Conservation (phyloP, 2,888 invertebrate genomes). For the Osmoderma eremita region DNA sequence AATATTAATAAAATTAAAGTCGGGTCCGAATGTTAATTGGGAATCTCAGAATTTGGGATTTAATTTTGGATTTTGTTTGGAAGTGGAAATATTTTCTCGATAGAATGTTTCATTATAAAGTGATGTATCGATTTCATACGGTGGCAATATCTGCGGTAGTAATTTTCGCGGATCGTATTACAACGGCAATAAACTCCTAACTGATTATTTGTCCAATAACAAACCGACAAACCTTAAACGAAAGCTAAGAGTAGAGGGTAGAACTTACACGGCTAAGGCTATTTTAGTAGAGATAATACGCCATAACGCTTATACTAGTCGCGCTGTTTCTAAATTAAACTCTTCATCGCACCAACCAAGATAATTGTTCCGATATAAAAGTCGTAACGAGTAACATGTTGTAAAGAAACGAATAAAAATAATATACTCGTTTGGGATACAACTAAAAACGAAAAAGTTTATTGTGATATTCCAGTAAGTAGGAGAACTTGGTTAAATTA, state of each 20-base stretch:
- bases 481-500: too few relatives aligned
- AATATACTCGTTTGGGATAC: too few relatives aligned
- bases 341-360: neutral
- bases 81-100: neutral
- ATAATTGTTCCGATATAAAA: neutral
- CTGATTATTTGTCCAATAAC: slow-evolving; percentile 2
- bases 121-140: neutral
- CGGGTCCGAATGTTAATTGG: neutral
- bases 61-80: neutral
- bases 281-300: slow-evolving; percentile 6
- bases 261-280: neutral
- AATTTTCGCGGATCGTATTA: neutral
- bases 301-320: neutral
- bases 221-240: neutral
- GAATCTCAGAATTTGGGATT: neutral
- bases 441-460: too few relatives aligned
- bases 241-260: neutral
- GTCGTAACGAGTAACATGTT: too few relatives aligned
- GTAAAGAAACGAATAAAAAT: too few relatives aligned
- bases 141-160: neutral
- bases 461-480: too few relatives aligned
- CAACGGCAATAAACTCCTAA: neutral
- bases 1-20: neutral
- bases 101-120: neutral
- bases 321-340: slow-evolving; percentile 8